Evolutionary conservation across 2,888 invertebrate genomes (phyloP).

Genomic region (Antheraea assamensis): DNA sequence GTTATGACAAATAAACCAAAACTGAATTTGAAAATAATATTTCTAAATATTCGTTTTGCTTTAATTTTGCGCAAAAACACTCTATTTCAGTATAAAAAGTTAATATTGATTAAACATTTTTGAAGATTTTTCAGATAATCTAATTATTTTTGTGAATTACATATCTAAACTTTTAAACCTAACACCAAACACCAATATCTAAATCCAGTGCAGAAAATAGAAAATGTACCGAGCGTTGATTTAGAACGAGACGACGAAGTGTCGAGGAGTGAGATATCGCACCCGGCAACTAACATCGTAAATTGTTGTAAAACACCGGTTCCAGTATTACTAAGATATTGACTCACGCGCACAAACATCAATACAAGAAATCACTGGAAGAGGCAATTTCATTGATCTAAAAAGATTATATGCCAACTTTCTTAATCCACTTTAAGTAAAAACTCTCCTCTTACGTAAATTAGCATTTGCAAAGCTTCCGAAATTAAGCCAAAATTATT

Average conservation of each 20-base stretch:
- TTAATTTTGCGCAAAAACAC: not conserved
- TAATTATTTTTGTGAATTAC: too few species aligned
- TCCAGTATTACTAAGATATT: conserved; percentile 2
- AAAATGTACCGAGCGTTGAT: not conserved
- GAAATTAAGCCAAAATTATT: not conserved
- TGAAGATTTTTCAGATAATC: too few species aligned
- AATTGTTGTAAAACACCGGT: conserved; percentile 12
- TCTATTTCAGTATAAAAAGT: not conserved
- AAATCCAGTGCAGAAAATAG: not conserved
- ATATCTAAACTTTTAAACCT: not conserved
- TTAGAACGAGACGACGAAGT: not conserved
- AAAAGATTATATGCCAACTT: not conserved
- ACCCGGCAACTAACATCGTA: conserved; percentile 1
- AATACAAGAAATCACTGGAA: not conserved
- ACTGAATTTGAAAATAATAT: not conserved
- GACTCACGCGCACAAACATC: not conserved
- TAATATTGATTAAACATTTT: too few species aligned
- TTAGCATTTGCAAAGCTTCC: not conserved
- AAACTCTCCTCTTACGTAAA: too few species aligned
- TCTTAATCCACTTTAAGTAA: not conserved
- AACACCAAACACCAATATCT: not conserved
- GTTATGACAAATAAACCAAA: not conserved
- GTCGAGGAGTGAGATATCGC: conserved; percentile 6
- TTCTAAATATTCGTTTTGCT: not conserved
- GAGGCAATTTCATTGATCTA: not conserved